Percentiles rank a stretch among this genome's conserved stretches.
phyloP scores from a whole-genome alignment of 2,113 vertebrate species.

The Pimephales promelas region DNA sequence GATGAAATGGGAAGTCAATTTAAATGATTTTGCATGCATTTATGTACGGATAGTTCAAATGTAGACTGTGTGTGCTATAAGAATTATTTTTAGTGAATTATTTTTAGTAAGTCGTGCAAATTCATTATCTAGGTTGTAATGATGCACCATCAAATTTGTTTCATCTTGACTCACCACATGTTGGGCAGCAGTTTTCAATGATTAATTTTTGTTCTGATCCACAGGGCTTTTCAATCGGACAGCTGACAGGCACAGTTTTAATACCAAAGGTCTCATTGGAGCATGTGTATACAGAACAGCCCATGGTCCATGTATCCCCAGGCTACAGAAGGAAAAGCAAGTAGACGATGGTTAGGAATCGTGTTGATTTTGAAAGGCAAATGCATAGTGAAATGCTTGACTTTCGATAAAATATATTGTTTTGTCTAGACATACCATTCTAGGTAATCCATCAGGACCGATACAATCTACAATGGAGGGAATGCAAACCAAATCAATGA shows the following conservation, averaged over 20 bases:
- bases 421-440: constrained; percentile 64
- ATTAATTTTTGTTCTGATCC: constrained; percentile 7
- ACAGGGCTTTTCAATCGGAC: constrained; percentile 2
- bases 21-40: not conserved
- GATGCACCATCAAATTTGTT: not conserved
- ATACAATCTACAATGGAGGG: constrained; percentile 75
- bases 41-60: not conserved
- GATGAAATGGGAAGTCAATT: not conserved
- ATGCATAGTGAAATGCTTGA: not conserved
- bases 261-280: constrained; percentile 18
- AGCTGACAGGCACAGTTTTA: not conserved
- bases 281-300: constrained; percentile 45
- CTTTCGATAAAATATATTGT: not conserved
- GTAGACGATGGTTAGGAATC: not conserved
- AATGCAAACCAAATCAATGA: constrained; percentile 33
- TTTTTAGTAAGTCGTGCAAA: not conserved
- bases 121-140: not conserved
- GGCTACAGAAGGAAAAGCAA: constrained; percentile 28
- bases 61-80: not conserved
- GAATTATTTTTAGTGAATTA: not conserved
- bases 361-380: not conserved
- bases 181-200: constrained; percentile 44
- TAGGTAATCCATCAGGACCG: constrained; percentile 80
- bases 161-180: constrained; percentile 46
- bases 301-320: constrained; percentile 43